phyloP scores from a whole-genome alignment of 2,888 invertebrate genomes.

The Eucriotettix oculatus region DNA sequence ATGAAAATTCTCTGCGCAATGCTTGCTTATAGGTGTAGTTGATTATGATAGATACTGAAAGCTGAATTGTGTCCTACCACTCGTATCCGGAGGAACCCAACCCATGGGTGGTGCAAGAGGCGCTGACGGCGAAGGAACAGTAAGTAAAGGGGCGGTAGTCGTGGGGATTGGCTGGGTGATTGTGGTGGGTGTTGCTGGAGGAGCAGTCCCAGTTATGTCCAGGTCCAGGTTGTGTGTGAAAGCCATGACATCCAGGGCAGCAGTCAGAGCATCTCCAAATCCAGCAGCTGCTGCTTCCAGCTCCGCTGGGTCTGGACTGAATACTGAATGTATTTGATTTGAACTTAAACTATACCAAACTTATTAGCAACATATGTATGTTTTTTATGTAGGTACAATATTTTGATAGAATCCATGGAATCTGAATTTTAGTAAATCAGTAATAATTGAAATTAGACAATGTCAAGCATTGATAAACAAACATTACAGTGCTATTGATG shows the following conservation, averaged over 20 bases:
- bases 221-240: conserved; percentile 57
- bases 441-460: no score
- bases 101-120: not conserved
- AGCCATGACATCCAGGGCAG: conserved; percentile 68
- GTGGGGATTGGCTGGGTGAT: not conserved
- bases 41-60: no score
- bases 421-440: no score
- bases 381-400: no score
- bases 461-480: no score
- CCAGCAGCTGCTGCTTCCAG: conserved; percentile 16
- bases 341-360: no score
- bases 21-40: no score
- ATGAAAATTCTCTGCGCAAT: no score
- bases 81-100: not conserved
- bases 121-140: conserved; percentile 1
- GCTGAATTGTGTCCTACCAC: not conserved
- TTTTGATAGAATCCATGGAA: no score
- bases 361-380: no score
- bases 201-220: not conserved
- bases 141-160: not conserved
- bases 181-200: not conserved
- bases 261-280: conserved; percentile 46
- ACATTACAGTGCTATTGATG: no score
- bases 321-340: not conserved
- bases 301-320: conserved; percentile 9